Evolutionary conservation across 1,140 invertebrate genomes (phyloP).

Genomic region (honey bee (Apis mellifera)): Amel_HAv3.1 CM009932.2:11948001-11948500

Average conservation of each 20-base stretch:
- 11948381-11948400: slow-evolving; percentile 58
- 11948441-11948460: slow-evolving; percentile 39
- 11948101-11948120: slow-evolving; percentile 9
- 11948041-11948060: too few species aligned
- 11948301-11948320: too few species aligned
- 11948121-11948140: background rate
- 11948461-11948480: slow-evolving; percentile 51
- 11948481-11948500: slow-evolving; percentile 37
- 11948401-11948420: slow-evolving; percentile 34
- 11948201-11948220: slow-evolving; percentile 61
- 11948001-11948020: background rate
- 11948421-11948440: slow-evolving; percentile 48
- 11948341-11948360: slow-evolving; percentile 42
- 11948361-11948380: slow-evolving; percentile 68
- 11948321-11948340: background rate
- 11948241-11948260: background rate
- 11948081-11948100: background rate
- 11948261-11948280: background rate
- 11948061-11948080: background rate
- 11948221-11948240: slow-evolving; percentile 40
- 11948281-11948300: background rate
- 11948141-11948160: background rate
- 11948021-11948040: background rate
- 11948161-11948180: background rate
- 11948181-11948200: slow-evolving; percentile 61